Conservation (phyloP, 2,113 vertebrate species). For the Nycticryphes semicollaris region DNA sequence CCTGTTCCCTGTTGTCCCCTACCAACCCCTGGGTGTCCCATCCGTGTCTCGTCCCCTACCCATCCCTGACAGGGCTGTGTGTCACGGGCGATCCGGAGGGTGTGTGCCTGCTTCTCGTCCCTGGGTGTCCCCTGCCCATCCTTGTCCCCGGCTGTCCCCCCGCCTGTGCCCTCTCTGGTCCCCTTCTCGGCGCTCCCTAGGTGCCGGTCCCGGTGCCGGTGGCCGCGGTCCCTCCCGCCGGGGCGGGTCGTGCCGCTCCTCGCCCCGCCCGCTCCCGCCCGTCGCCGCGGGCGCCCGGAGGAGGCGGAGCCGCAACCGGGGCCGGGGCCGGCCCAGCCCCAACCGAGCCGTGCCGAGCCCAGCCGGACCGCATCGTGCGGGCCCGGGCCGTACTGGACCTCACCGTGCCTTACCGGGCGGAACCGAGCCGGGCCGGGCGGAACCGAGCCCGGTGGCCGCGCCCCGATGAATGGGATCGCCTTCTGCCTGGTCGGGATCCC, state of each 20-base stretch:
- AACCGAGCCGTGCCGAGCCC: slow-evolving; percentile 53
- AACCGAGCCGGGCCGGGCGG: slow-evolving; percentile 16
- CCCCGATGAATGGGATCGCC: slow-evolving; percentile 97
- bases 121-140: neutral
- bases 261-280: neutral
- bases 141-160: neutral
- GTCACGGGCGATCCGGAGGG: too few relatives aligned
- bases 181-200: neutral
- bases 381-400: neutral
- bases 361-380: neutral
- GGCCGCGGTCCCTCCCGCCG: neutral
- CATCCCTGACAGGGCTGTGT: too few relatives aligned
- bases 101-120: neutral
- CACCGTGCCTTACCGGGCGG: slow-evolving; percentile 47
- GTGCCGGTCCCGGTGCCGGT: neutral
- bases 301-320: neutral
- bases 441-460: slow-evolving; percentile 1
- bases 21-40: too few relatives aligned
- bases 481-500: slow-evolving; percentile 99
- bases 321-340: neutral
- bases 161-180: neutral
- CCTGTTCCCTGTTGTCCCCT: neutral
- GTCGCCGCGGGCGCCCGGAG: neutral
- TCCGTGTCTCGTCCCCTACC: neutral
- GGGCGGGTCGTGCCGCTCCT: neutral